Evolutionary conservation across 2,888 invertebrate species (phyloP), one percentile per base, ranked within the genome.

Genomic region (Apotomis betuletana): DNA sequence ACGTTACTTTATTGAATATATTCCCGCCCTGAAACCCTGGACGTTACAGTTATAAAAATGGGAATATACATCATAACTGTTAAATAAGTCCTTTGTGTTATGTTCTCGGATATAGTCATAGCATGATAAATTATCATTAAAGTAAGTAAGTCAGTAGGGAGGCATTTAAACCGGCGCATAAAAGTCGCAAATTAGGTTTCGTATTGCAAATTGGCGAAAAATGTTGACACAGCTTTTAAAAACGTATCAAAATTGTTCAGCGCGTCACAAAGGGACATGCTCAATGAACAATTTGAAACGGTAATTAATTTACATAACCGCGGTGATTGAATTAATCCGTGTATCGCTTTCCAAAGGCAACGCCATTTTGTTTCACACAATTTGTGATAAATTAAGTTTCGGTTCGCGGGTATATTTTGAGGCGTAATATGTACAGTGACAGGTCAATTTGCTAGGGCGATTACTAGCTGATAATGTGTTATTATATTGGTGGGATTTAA

Each of bases 261-360:
- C 61, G 15, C n/a, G 57, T 46, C 58, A 67, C 67, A 67, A 67
- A 67, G 59, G 67, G 6, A 59, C 13, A 51, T 67, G 57, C 57
- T 57, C 67, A 67, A 36, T 59, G 67, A 58, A 67, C 57, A 67
- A 58, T 67, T 67, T 59, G 58, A 51, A 57, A 38, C 59, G n/a
- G 59, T 67, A 67, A 59, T 67, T 67, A 59, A 59, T 67, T 67
- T 60, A 67, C 59, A 67, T 67, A 59, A 67, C 67, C 67, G 51
- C 67, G 41, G 67, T 8, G 67, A 67, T 67, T 44, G 41, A 41
- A 67, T 67, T 67, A 67, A 67, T 67, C 67, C 67, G 38, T 59
- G 59, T 60, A 59, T 67, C 67, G 67, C n/a, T 67, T 52, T 65
- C 27, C 46, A 36, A 58, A n/a, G 36, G 38, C 63, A 3, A 49